phyloP scores from a whole-genome alignment of 2,113 vertebrate genomes.

The Ptychochromis oligacanthus region DNA sequence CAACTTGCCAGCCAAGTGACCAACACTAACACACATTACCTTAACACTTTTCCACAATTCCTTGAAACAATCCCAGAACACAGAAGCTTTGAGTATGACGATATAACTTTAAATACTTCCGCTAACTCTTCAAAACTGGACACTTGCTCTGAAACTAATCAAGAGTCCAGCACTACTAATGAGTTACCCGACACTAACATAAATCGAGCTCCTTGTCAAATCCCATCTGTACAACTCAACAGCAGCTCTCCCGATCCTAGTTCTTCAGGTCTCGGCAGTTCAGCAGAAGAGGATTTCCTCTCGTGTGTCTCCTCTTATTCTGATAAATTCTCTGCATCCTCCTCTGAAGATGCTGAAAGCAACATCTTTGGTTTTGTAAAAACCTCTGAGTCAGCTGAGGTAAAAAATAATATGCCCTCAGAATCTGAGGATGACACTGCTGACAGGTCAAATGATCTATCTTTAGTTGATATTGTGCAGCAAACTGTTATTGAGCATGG shows the following conservation, averaged over 20 bases:
- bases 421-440: slow-evolving; percentile 10
- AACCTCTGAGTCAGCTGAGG: neutral
- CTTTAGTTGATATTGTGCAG: slow-evolving; percentile 2
- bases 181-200: slow-evolving; percentile 15
- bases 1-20: neutral
- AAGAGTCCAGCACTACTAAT: slow-evolving; percentile 16
- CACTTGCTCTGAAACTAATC: slow-evolving; percentile 7
- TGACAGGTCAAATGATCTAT: slow-evolving; percentile 15
- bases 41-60: slow-evolving; percentile 35
- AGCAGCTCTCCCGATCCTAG: slow-evolving; percentile 54
- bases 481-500: slow-evolving; percentile 8
- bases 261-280: slow-evolving; percentile 65
- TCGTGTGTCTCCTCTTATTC: slow-evolving; percentile 62
- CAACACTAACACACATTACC: slow-evolving; percentile 11
- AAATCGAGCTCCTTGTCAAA: neutral
- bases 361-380: slow-evolving; percentile 17
- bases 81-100: slow-evolving; percentile 26
- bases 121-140: neutral
- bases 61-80: slow-evolving; percentile 63
- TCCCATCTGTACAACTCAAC: neutral
- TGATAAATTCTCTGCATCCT: slow-evolving; percentile 57
- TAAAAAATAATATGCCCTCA: neutral
- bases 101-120: neutral
- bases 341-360: slow-evolving; percentile 53
- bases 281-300: slow-evolving; percentile 60